These are phyloP conservation scores for Phaedon cochleariae DNA, from an alignment of 2,888 invertebrate species.

Conservation along the genomic window DNA sequence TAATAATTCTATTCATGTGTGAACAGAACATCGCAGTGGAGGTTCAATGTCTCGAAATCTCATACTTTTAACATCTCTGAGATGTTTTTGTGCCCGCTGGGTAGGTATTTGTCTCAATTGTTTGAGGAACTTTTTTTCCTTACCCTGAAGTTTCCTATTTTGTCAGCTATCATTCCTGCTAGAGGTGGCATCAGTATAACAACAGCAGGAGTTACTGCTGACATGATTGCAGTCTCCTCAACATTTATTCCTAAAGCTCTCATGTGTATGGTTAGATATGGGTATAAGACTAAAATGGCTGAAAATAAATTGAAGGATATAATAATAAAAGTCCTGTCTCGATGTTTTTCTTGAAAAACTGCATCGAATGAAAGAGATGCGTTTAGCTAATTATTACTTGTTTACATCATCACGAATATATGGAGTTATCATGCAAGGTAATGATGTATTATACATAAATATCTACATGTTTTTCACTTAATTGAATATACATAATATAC, in stretches of 20 bases:
- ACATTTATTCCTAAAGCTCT: constrained; percentile 80
- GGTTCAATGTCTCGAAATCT: no score
- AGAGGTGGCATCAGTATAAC: constrained; percentile 81
- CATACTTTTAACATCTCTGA: no score
- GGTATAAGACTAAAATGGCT: constrained; percentile 80
- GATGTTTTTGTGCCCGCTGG: no score
- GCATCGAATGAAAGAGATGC: neutral
- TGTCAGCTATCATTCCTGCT: constrained; percentile 79
- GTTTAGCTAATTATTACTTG: neutral
- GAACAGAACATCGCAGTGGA: no score
- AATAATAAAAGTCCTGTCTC: neutral
- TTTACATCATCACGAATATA: neutral
- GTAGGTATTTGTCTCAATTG: no score
- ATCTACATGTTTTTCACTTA: neutral
- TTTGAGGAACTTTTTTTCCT: constrained; percentile 40
- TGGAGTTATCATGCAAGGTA: neutral
- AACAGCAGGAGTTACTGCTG: constrained; percentile 77
- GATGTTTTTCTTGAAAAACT: neutral
- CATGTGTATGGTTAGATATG: constrained; percentile 83
- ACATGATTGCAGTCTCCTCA: constrained; percentile 83
- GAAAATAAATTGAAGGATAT: constrained; percentile 43
- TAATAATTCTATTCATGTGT: no score
- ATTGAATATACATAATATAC: neutral
- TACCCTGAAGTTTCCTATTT: constrained; percentile 83
- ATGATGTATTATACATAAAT: neutral